phyloP scores from a whole-genome alignment of 2,888 invertebrate genomes.

The Pseudolycoriella hygida region DNA sequence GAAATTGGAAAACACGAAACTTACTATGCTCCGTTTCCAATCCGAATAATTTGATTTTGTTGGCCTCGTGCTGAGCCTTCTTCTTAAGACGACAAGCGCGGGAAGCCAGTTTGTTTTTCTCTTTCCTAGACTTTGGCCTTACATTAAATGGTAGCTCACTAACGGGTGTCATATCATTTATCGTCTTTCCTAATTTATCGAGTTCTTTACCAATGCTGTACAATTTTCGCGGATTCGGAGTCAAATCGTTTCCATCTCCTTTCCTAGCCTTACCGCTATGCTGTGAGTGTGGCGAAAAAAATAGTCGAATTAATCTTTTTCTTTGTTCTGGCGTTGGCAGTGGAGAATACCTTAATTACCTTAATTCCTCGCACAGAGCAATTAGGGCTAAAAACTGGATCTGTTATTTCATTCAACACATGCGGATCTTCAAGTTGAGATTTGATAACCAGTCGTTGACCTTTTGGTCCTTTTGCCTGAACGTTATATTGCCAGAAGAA shows the following conservation, averaged over 20 bases:
- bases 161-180: constrained; percentile 91
- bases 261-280: constrained; percentile 77
- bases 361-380: constrained; percentile 82
- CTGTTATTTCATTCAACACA: constrained; percentile 73
- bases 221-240: constrained; percentile 85
- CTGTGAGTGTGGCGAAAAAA: constrained; percentile 16
- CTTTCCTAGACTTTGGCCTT: constrained; percentile 83
- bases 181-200: constrained; percentile 75
- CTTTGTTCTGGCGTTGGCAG: constrained; percentile 6
- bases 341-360: constrained; percentile 32
- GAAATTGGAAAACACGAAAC: constrained; percentile 27
- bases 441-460: constrained; percentile 70
- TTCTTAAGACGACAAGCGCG: constrained; percentile 94
- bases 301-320: not conserved
- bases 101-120: constrained; percentile 94
- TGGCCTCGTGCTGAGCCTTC: constrained; percentile 97
- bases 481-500: constrained; percentile 99
- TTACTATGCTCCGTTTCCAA: constrained; percentile 88
- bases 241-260: constrained; percentile 94
- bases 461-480: constrained; percentile 94
- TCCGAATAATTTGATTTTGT: constrained; percentile 88
- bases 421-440: constrained; percentile 84
- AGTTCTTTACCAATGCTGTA: constrained; percentile 82
- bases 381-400: constrained; percentile 89
- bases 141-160: constrained; percentile 81